phyloP scores from a whole-genome alignment of 1,140 invertebrate species.

The Eurosta solidaginis region DNA sequence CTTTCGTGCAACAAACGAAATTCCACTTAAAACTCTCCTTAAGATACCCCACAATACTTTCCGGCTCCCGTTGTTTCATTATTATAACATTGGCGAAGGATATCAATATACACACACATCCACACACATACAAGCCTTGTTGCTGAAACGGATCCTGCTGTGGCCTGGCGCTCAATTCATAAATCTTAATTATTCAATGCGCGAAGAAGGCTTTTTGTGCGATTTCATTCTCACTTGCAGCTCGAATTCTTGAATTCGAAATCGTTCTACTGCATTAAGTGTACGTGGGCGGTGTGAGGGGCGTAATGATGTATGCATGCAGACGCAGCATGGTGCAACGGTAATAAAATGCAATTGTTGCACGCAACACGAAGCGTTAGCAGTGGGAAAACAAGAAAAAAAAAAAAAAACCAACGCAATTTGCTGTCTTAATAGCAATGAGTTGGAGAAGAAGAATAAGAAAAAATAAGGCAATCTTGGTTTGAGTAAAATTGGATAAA shows the following conservation, averaged over 20 bases:
- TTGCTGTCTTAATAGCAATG: conserved; percentile 16
- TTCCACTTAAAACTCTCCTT: conserved; percentile 18
- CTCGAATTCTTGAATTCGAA: not conserved
- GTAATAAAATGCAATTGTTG: conserved; percentile 25
- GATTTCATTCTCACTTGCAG: conserved; percentile 18
- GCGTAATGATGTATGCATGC: not conserved
- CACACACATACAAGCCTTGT: too few relatives aligned
- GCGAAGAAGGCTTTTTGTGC: conserved; percentile 21
- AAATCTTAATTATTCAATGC: conserved; percentile 29
- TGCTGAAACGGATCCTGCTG: not conserved
- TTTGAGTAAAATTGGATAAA: too few relatives aligned
- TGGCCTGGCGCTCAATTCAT: conserved; percentile 20
- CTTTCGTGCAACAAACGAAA: not conserved
- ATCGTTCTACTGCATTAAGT: not conserved
- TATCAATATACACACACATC: not conserved
- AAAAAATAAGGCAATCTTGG: too few relatives aligned
- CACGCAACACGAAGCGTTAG: not conserved
- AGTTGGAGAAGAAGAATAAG: not conserved
- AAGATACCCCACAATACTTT: conserved; percentile 4
- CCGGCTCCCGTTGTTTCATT: not conserved
- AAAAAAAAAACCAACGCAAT: too few relatives aligned
- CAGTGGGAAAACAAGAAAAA: not conserved
- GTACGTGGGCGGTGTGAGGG: not conserved
- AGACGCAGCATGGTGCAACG: not conserved
- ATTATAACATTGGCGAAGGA: not conserved